Evolutionary conservation across 2,888 invertebrate genomes (phyloP).

Genomic region (Leucania comma): DNA sequence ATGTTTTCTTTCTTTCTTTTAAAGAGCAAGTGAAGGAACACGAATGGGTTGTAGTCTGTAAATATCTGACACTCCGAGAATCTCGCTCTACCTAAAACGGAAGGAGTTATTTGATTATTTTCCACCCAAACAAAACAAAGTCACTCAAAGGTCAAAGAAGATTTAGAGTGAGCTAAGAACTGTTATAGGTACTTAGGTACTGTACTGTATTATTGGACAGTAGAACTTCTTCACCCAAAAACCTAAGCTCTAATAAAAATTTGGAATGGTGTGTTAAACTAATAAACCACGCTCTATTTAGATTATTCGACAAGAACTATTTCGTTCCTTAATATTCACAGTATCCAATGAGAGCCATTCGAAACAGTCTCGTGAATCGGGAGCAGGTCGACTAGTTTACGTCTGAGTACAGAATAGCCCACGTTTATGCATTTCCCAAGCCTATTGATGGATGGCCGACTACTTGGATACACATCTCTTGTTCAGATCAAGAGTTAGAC

Average conservation of each 20-base stretch:
- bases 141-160: background rate
- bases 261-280: constrained; percentile 16
- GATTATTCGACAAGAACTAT: constrained; percentile 16
- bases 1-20: no score
- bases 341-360: constrained; percentile 25
- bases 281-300: constrained; percentile 21
- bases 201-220: background rate
- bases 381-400: constrained; percentile 37
- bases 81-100: no score
- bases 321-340: constrained; percentile 29
- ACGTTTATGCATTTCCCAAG: constrained; percentile 40
- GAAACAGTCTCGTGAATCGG: constrained; percentile 37
- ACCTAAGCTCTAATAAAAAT: background rate
- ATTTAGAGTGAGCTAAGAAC: background rate
- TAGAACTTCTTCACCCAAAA: background rate
- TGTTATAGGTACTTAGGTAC: background rate
- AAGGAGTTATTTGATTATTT: no score
- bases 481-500: constrained; percentile 7
- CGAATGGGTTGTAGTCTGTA: no score
- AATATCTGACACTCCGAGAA: no score
- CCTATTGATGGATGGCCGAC: constrained; percentile 34
- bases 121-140: no score
- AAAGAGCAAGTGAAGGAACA: no score
- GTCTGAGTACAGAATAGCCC: constrained; percentile 30
- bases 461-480: constrained; percentile 34